Base-by-base conservation (phyloP, 2,888 invertebrate genomes). In the Campoplex capitator region DNA sequence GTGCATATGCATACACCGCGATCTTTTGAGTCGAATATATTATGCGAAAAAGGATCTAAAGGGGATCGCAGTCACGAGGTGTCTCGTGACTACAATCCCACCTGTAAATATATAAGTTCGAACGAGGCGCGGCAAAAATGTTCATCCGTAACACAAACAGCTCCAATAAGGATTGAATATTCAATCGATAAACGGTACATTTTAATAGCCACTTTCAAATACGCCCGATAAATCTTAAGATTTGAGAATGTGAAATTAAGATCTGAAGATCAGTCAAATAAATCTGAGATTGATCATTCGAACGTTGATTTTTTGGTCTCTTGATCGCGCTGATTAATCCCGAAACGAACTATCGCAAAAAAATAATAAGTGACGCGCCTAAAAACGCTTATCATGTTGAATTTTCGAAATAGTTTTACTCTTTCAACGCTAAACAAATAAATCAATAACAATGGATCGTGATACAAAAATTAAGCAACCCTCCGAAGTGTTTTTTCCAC, bases 31-130 rank as follows among this genome's bases (percentile, higher is more conserved):
- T 23, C 16, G n/a, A 67, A 32, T 54, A 51, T 67, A 85, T 90
- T 86, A 90, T 89, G 88, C 85, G 89, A 89, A 89, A 68, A 68
- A 54, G n/a, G 32, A 77, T 83, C 67, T 70, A 78, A 79, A 73
- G 71, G 82, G 77, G 75, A 75, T 86, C 78, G 81, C 48, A 82
- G 76, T 80, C 74, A 81, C 77, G 75, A 67, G 83, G 83, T 79
- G 84, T 88, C 56, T 62, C 65, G 65, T 71, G 70, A 48, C 32
- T 77, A 65, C 54, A 51, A 54, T 68, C 48, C 38, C 28, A 18
- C 79, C 80, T 62, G 45, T 83, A 78, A 38, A 85, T 76, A 56
- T 56, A 62, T 76, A 83, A 84, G 75, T 78, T 77, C 58, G 73
- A 78, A 77, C 67, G 77, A 79, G 86, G 86, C 78, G 86, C 86